Percentiles rank a stretch among this genome's conserved stretches.
These are phyloP conservation scores for Melipona quadrifasciata DNA, from an alignment of 1,140 invertebrate species.

Conservation along the genomic window DNA sequence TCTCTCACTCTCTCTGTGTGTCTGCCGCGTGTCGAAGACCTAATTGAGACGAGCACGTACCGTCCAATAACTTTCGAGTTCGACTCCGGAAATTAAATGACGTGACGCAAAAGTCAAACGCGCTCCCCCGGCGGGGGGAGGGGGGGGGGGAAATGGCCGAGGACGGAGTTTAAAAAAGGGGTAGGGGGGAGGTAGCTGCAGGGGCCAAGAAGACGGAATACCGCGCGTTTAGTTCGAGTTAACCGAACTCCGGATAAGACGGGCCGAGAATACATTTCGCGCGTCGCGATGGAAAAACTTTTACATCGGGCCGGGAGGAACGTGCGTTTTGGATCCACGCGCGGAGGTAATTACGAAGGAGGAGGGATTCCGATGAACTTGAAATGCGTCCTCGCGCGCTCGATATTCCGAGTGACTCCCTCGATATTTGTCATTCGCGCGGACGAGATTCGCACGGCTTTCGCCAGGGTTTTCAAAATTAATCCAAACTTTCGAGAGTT, in stretches of 20 bases:
- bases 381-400: background rate
- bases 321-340: background rate
- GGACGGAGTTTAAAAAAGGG: conserved; percentile 49
- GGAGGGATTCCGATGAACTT: no score
- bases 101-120: conserved; percentile 63
- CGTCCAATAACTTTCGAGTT: conserved; percentile 59
- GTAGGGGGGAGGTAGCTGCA: background rate
- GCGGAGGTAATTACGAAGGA: background rate
- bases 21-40: conserved; percentile 15
- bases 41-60: conserved; percentile 59
- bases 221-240: conserved; percentile 56
- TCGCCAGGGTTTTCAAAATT: no score
- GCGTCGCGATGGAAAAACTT: conserved; percentile 23
- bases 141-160: conserved; percentile 22
- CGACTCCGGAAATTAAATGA: conserved; percentile 67
- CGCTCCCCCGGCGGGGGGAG: background rate
- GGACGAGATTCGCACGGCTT: no score
- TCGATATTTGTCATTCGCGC: no score
- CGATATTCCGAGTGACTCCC: background rate
- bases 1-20: no score
- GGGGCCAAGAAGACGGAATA: conserved; percentile 24
- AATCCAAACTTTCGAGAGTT: no score
- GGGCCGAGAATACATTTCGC: conserved; percentile 56
- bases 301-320: background rate
- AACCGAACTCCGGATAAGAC: conserved; percentile 49